Percentiles rank a stretch among this genome's conserved stretches.
phyloP scores from a whole-genome alignment of 2,113 vertebrate genomes.

The Microcebus jonahi region DNA sequence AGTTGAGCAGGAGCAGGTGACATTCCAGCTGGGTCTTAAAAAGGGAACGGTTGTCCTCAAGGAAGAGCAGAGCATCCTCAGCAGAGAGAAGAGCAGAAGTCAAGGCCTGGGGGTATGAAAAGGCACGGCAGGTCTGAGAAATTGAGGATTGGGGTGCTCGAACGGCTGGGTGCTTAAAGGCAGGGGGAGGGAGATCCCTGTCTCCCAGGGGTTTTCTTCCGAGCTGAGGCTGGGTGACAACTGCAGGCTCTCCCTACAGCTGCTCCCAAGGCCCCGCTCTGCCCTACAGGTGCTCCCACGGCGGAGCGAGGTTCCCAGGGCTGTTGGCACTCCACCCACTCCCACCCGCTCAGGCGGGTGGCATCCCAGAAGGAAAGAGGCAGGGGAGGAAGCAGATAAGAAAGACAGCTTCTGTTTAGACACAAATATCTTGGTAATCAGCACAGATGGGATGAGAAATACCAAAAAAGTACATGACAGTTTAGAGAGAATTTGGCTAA shows the following conservation, averaged over 20 bases:
- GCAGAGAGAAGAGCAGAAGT: not conserved
- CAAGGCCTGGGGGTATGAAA: not conserved
- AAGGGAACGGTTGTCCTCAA: not conserved
- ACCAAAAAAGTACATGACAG: constrained; percentile 88
- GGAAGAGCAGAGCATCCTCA: not conserved
- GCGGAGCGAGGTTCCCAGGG: constrained; percentile 36
- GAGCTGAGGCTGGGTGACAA: not conserved
- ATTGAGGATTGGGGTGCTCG: not conserved
- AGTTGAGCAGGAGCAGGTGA: constrained; percentile 29
- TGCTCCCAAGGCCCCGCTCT: not conserved
- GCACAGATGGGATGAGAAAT: constrained; percentile 91
- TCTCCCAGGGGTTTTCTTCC: not conserved
- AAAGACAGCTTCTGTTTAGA: constrained; percentile 91
- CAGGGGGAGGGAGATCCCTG: not conserved
- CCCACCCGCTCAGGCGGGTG: constrained; percentile 72
- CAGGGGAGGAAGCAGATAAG: constrained; percentile 86
- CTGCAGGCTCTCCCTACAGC: not conserved
- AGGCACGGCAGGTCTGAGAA: not conserved
- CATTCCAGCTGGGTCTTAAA: not conserved
- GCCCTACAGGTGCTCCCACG: not conserved
- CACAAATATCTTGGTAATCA: constrained; percentile 91
- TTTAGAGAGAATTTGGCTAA: constrained; percentile 89
- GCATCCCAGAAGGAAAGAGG: constrained; percentile 83
- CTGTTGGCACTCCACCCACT: constrained; percentile 54
- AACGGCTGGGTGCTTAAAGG: not conserved